Evolutionary conservation across 2,113 vertebrate genomes (phyloP), one percentile per base, ranked within the genome.

Genomic region (Tylochromis polylepis): DNA sequence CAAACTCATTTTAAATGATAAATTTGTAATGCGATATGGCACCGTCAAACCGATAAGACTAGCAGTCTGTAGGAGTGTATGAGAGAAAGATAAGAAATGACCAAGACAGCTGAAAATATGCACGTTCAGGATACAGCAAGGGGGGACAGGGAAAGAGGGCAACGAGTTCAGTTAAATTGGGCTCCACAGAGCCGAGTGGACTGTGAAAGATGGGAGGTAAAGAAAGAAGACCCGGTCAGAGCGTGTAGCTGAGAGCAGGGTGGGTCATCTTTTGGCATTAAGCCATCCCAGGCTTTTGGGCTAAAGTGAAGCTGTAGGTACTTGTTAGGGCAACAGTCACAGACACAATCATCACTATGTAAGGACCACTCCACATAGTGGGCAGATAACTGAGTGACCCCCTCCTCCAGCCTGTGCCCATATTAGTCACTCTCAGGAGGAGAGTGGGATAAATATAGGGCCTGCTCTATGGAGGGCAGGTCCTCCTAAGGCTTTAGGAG

Each of bases 331-430:
- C 90, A 94, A 85, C 93, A 78, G 91, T 84, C 78, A 83, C 85
- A 91, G 91, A 95, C 92, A 94, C 94, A 94, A 94, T 94, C 93
- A 93, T 93, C 86, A 67, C 94, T 95, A 95, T 95, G 93, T 94
- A 94, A 92, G 94, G 94, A 85, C 93, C 93, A 81, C 84, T 91
- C 87, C 49, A 83, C 91, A 85, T 67, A 70, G 85, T 85, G 87
- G 85, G 56, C 82, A 91, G 88, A 94, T 91, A 93, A 83, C 82
- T 87, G 81, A 86, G 80, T 82, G 88, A 88, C 88, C 89, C 89
- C 86, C 87, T 82, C 75, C 78, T 58, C 85, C 81, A 79, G 79
- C 60, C 81, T 20, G 11, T 94, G 91, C 34, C 95, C 95, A 94
- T 96, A 96, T 95, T 95, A 95, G 95, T 96, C 92, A 94, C 84